Conservation (phyloP, 1,140 invertebrate species). For the Copidosoma floridanum region DNA sequence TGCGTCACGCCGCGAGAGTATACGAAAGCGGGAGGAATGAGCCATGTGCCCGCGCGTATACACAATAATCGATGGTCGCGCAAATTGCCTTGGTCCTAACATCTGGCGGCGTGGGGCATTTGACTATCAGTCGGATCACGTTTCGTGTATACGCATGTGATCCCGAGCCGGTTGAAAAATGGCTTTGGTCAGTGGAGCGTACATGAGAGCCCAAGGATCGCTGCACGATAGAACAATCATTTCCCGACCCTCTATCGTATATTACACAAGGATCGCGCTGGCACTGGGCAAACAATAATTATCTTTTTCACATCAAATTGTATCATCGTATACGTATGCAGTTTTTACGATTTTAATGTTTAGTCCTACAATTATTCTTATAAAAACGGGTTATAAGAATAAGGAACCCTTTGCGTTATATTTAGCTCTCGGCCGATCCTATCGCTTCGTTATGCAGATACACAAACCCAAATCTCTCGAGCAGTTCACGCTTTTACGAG, state of each 20-base stretch:
- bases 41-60: conserved; percentile 21
- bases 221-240: conserved; percentile 39
- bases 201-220: conserved; percentile 25
- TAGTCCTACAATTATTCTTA: neutral
- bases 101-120: conserved; percentile 35
- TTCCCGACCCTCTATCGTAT: conserved; percentile 21
- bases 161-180: conserved; percentile 30
- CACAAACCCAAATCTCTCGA: too few relatives aligned
- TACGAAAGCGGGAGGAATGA: too few relatives aligned
- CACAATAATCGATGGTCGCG: conserved; percentile 42
- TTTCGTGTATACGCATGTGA: too few relatives aligned
- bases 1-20: neutral
- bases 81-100: conserved; percentile 40
- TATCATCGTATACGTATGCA: too few relatives aligned
- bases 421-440: too few relatives aligned
- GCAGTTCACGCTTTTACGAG: too few relatives aligned
- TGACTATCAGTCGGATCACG: conserved; percentile 44
- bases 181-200: neutral
- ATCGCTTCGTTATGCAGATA: too few relatives aligned
- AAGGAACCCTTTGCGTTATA: too few relatives aligned
- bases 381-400: too few relatives aligned
- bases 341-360: neutral
- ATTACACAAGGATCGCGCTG: too few relatives aligned
- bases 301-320: too few relatives aligned
- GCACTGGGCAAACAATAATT: too few relatives aligned